phyloP scores from a whole-genome alignment of 2,888 invertebrate species.

The Dioctria linearis region DNA sequence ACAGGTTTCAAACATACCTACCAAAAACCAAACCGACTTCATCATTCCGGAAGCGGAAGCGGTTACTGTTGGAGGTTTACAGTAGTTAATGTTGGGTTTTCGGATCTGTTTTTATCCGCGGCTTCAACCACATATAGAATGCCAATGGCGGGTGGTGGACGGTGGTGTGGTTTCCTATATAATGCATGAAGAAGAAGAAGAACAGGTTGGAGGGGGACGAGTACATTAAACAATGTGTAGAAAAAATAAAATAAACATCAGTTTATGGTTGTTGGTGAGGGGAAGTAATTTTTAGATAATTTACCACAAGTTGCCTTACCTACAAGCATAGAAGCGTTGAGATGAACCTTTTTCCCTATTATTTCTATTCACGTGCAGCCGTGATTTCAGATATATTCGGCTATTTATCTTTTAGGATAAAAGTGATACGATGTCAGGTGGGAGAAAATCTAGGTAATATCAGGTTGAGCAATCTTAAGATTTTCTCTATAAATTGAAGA shows the following conservation, averaged over 20 bases:
- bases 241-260: conserved; percentile 14
- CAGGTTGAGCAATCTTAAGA: conserved; percentile 1
- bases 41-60: conserved; percentile 34
- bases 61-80: conserved; percentile 37
- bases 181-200: no score
- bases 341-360: background rate
- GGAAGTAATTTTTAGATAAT: conserved; percentile 38
- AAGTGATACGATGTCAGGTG: background rate
- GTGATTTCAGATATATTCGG: conserved; percentile 35
- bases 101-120: background rate
- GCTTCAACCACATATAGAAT: background rate
- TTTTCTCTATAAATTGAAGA: background rate
- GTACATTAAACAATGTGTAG: background rate
- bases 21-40: no score
- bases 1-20: conserved; percentile 21
- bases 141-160: no score
- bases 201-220: background rate
- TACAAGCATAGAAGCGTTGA: background rate
- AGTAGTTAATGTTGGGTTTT: conserved; percentile 29
- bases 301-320: conserved; percentile 18
- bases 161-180: no score
- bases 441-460: conserved; percentile 10
- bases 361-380: conserved; percentile 3
- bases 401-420: conserved; percentile 32
- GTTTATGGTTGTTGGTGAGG: background rate